These are phyloP conservation scores for Ochlodes sylvanus DNA, from an alignment of 2,888 invertebrate species.

Conservation along the genomic window DNA sequence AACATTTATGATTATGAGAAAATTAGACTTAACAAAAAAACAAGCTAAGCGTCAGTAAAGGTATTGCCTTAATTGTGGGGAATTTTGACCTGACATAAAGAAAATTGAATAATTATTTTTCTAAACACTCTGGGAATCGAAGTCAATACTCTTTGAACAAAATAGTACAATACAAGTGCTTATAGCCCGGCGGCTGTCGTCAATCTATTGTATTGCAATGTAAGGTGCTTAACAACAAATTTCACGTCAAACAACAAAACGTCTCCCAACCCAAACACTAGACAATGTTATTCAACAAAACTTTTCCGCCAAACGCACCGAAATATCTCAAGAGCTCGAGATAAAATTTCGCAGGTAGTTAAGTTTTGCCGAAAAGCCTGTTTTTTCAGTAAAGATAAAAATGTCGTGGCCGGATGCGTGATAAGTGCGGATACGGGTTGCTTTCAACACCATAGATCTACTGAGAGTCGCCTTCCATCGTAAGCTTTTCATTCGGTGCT, in stretches of 20 bases:
- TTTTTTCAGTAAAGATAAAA: slow-evolving; percentile 25
- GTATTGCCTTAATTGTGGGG: too few species aligned
- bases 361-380: slow-evolving; percentile 18
- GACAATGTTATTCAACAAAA: not conserved
- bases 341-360: slow-evolving; percentile 27
- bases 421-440: slow-evolving; percentile 40
- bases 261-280: not conserved
- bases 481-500: slow-evolving; percentile 5
- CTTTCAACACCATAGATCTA: slow-evolving; percentile 36
- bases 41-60: too few species aligned
- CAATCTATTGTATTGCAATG: not conserved
- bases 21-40: too few species aligned
- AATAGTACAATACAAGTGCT: too few species aligned
- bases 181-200: too few species aligned
- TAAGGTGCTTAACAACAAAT: not conserved
- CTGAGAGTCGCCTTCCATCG: slow-evolving; percentile 4
- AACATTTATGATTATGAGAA: too few species aligned
- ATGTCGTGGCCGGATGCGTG: slow-evolving; percentile 16
- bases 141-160: too few species aligned
- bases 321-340: slow-evolving; percentile 9
- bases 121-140: too few species aligned
- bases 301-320: slow-evolving; percentile 6
- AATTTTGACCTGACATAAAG: too few species aligned
- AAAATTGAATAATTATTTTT: too few species aligned
- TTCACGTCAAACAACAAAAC: slow-evolving; percentile 1